Conservation (phyloP, 2,113 vertebrate genomes). For the Urocynchramus pylzowi region DNA sequence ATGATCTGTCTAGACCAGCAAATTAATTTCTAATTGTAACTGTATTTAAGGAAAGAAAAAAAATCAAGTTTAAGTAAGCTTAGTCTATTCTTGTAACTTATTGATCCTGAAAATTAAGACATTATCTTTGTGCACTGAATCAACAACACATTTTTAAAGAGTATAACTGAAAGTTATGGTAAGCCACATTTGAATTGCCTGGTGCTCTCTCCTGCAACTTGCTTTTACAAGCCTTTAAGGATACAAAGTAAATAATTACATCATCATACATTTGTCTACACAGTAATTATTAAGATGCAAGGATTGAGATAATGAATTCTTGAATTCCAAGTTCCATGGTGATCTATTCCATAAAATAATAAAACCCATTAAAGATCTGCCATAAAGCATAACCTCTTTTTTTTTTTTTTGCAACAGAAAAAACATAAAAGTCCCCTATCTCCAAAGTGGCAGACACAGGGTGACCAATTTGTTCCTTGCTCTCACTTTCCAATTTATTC, state of each 20-base stretch:
- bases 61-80: background rate
- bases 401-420: background rate
- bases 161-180: background rate
- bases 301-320: background rate
- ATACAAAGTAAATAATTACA: background rate
- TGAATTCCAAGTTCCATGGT: background rate
- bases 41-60: background rate
- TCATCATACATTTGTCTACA: background rate
- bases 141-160: background rate
- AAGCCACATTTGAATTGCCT: background rate
- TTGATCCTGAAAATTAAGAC: slow-evolving; percentile 38
- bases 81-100: slow-evolving; percentile 1
- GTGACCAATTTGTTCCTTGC: background rate
- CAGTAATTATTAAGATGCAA: background rate
- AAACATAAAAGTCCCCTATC: background rate
- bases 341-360: background rate
- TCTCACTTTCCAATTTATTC: background rate
- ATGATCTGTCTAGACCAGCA: background rate
- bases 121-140: slow-evolving; percentile 1
- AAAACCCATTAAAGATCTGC: background rate
- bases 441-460: background rate
- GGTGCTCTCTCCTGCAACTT: background rate
- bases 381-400: background rate
- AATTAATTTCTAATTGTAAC: slow-evolving; percentile 8
- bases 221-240: background rate